These are phyloP conservation scores for Morbakka virulenta DNA, from an alignment of 30 jellyfish, hydroid and myxozoan genomes.

Conservation along the genomic window DNA sequence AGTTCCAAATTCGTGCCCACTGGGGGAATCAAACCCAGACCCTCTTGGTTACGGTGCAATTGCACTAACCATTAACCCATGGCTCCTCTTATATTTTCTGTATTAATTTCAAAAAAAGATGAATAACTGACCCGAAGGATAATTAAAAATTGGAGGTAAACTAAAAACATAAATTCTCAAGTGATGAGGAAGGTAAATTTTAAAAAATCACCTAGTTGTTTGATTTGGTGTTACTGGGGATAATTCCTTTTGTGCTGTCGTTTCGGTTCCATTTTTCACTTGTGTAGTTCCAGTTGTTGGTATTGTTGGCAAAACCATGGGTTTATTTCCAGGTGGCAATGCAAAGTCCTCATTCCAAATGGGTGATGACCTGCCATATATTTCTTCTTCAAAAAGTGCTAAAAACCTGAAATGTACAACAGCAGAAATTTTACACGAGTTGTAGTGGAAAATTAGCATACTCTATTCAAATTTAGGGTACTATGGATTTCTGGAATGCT, in stretches of 20 bases:
- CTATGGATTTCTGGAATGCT: background rate
- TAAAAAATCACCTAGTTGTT: no score
- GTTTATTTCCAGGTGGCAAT: slow-evolving; percentile 10
- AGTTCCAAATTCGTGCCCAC: background rate
- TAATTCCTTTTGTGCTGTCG: slow-evolving; percentile 25
- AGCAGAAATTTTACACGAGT: no score
- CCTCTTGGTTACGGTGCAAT: no score
- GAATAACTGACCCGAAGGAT: no score
- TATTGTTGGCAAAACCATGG: slow-evolving; percentile 10
- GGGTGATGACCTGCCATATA: slow-evolving; percentile 63
- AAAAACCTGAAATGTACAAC: slow-evolving; percentile 47
- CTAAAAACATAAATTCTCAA: background rate
- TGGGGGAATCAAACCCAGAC: no score
- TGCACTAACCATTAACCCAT: no score
- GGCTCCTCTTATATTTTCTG: no score
- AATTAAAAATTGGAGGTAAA: background rate
- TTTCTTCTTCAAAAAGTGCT: slow-evolving; percentile 85
- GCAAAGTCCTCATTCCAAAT: slow-evolving; percentile 83
- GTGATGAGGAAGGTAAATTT: no score
- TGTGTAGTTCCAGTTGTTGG: slow-evolving; percentile 24
- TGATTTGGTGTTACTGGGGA: slow-evolving; percentile 44
- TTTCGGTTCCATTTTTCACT: slow-evolving; percentile 21
- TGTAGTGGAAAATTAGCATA: no score
- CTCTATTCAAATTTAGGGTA: background rate
- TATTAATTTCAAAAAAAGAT: no score